phyloP scores from a whole-genome alignment of 2,888 invertebrate species.

The Eremobia ochroleuca region DNA sequence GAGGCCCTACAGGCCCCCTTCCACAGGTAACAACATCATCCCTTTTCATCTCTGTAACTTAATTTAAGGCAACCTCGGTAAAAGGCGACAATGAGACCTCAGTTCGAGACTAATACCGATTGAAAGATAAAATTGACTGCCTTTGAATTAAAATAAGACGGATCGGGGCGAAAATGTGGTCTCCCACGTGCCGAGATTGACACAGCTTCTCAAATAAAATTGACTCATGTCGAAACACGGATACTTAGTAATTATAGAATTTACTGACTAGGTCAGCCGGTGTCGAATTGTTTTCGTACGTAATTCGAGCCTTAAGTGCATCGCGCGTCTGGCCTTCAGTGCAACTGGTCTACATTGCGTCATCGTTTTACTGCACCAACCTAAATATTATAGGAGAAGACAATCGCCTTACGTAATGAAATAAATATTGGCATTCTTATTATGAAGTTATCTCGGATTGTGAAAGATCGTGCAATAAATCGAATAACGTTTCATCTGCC shows the following conservation, averaged over 20 bases:
- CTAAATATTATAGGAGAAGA: slow-evolving; percentile 5
- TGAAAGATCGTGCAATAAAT: slow-evolving; percentile 2
- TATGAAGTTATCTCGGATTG: not conserved
- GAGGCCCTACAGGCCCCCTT: slow-evolving; percentile 93
- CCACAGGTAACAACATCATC: slow-evolving; percentile 91
- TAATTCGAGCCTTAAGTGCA: slow-evolving; percentile 21
- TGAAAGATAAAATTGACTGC: not conserved
- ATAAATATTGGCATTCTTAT: not conserved
- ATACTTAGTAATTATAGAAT: not conserved
- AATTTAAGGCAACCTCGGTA: not conserved
- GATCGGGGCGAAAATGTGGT: not conserved
- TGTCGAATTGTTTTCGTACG: slow-evolving; percentile 15
- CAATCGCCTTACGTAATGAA: not conserved
- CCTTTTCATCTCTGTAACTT: not conserved
- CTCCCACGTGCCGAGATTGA: no score
- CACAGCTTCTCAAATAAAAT: not conserved
- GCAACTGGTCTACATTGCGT: slow-evolving; percentile 20
- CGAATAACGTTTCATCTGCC: not conserved
- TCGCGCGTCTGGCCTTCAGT: slow-evolving; percentile 19
- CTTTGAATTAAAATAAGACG: not conserved
- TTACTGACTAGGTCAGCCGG: not conserved
- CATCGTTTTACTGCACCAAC: slow-evolving; percentile 17
- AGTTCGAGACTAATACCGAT: not conserved
- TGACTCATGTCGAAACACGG: not conserved
- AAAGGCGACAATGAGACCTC: not conserved